These are phyloP conservation scores for Psococerastis gibbosa DNA, from an alignment of 2,888 invertebrate genomes.

Conservation along the genomic window DNA sequence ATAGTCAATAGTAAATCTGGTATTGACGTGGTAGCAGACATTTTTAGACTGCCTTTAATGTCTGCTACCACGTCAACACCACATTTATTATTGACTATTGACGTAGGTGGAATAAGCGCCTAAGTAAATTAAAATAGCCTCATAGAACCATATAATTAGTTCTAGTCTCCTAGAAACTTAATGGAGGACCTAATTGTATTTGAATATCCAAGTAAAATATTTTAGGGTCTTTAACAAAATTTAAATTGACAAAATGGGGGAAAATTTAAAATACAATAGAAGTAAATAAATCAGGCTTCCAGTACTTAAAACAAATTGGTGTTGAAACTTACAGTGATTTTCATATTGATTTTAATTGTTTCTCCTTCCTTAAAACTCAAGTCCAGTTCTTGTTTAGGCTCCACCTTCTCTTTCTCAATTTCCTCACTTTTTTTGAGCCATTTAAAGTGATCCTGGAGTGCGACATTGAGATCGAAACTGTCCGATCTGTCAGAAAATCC, in stretches of 20 bases:
- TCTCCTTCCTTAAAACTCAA: conserved; percentile 97
- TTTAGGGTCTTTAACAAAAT: neutral
- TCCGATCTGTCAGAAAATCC: conserved; percentile 97
- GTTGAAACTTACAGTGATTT: conserved; percentile 56
- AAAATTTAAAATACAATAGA: conserved; percentile 5
- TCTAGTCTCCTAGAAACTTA: too few species aligned
- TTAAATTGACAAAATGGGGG: conserved; percentile 8
- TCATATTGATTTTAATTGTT: conserved; percentile 98
- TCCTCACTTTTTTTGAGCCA: conserved; percentile 69
- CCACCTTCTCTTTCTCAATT: conserved; percentile 43
- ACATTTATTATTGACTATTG: too few species aligned
- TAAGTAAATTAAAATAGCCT: too few species aligned
- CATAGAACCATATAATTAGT: too few species aligned
- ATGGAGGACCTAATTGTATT: conserved; percentile 9
- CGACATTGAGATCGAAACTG: conserved; percentile 96
- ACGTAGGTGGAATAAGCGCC: too few species aligned
- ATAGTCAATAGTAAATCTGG: too few species aligned
- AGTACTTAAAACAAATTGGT: conserved; percentile 1
- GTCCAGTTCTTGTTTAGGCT: conserved; percentile 66
- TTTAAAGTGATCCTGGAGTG: conserved; percentile 96
- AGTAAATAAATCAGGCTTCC: conserved; percentile 12
- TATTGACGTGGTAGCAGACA: too few species aligned
- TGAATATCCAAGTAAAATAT: neutral
- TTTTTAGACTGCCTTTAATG: too few species aligned
- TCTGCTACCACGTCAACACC: too few species aligned